Evolutionary conservation across 2,797 vertebrate species (phyloP), one percentile per base, ranked within the genome.

Genomic region (Megaceryle alcyon): DNA sequence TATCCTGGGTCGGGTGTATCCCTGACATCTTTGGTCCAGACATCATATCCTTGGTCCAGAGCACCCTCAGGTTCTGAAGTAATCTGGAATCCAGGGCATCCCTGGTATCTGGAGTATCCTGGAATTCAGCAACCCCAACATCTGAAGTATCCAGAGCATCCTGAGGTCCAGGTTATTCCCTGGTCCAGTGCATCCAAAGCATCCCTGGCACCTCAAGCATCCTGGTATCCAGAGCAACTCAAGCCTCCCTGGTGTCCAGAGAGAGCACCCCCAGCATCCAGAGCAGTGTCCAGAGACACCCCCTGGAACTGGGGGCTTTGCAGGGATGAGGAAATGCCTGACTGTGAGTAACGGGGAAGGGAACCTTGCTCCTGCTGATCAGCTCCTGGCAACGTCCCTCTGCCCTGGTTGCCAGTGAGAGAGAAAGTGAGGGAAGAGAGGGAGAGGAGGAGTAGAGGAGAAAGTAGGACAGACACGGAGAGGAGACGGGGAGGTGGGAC

Each of bases 281-380:
- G 72, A 72, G 73, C 49, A 31, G 90, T 17, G 13, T 15, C 82
- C 92, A 66, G 56, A 71, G 68, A 31, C 64, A 29, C 51, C 81
- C 68, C 64, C n/a, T n/a, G n/a, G n/a, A n/a, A 2, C 31, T 8
- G 39, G 20, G 35, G 68, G 12, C 61, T 83, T 86, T 14, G 61
- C 82, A 76, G 70, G 37, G 23, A 86, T 3, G 5, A 94, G 76
- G 76, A 71, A 7, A 61, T 29, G 35, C 43, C 64, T 23, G 73
- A 29, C 85, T 83, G 91, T 94, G 94, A 95, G 92, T 94, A 90
- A 37, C 7, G 2, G 59, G 93, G 72, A 86, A 91, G 82, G 39
- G 37, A 90, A 19, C 46, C 64, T 73, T 3, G 18, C 43, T 72
- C 1, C 44, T 31, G 56, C 69, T 65, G 73, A 56, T 79, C 73